Evolutionary conservation across 2,113 vertebrate genomes (phyloP), one percentile per base, ranked within the genome.

Genomic region (Heloderma charlesbogerti): DNA sequence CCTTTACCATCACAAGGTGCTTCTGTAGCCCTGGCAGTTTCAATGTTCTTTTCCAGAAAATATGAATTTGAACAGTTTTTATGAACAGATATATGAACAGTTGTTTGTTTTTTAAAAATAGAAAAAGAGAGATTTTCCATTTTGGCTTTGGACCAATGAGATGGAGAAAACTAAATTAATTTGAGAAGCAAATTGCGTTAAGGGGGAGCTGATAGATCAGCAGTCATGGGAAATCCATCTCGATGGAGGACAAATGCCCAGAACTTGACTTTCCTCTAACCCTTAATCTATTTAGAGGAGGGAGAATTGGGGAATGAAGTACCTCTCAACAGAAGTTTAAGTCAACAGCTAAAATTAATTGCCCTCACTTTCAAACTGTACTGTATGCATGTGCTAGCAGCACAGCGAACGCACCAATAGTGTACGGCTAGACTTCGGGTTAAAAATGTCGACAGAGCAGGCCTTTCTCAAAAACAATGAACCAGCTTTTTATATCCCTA

Each of bases 291-390:
- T 96, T 95, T 96, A 94, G 93, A 95, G 95, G 95, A 95, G 93
- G 95, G 97, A 96, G 94, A 97, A 95, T 95, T 87, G 37, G 91
- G 96, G 97, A 98, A 97, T 97, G 92, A 97, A 98, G 95, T 96
- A 96, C 93, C 96, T 97, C 96, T 97, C 95, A 95, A 95, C 94
- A 95, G 93, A 48, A 96, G 95, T 97, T 98, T 97, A 98, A 98
- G 97, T 98, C 97, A 98, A 97, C 97, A 98, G 97, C 97, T 97
- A 95, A 97, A 98, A 98, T 97, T 97, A 97, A 98, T 97, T 97
- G 97, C 97, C 93, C 97, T 97, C 96, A 96, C 95, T 97, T 97
- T 94, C 89, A 94, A 95, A 93, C 92, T 94, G 60, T n/a, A 84
- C 57, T 66, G 90, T 93, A 92, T 88, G 95, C 29, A 85, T 91